Evolutionary conservation across 2,888 invertebrate species (phyloP), one percentile per base, ranked within the genome.

Genomic region (Caradrina clavipalpis): DNA sequence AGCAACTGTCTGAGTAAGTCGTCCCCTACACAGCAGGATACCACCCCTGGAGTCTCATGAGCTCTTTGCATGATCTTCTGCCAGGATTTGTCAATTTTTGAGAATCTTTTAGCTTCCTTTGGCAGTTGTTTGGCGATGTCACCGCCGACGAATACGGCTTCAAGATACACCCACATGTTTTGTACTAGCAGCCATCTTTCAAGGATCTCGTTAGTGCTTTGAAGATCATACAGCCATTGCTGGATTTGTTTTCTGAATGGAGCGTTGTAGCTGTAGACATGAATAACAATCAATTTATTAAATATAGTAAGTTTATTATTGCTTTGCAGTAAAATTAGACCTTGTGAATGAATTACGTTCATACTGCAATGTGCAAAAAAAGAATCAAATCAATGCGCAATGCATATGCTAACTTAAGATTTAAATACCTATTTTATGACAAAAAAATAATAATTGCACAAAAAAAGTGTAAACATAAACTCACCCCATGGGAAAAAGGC

Each of bases 41-140:
- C 99, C 6, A 99, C 99, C 1, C 99, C 99, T 0, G 99, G 98
- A 0, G 98, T 99, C 92, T 99, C 99, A 88, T 99, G 99, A 0
- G 99, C 99, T 72, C 99, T 96, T 92, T 99, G 98, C 99, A 99
- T 99, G 62, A 99, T 99, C 92, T 99, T 99, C 92, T 99, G 99
- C 99, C 99, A 99, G 0, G 99, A 99, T 90, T 99, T 99, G 93
- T 99, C 99, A 74, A 99, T 99, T 96, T 99, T 99, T 45, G 98
- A 98, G 93, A 99, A 99, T 80, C 98, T 96, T 90, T 99, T 99
- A 0, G 99, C 99, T 93, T 99, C 99, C 89, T 98, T 98, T 0
- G 99, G 99, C 59, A 99, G 93, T 89, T 99, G 99, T 88, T 99
- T 99, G n/a, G 99, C 99, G 84, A 99, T 99, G 89, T 99, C 99